Base-by-base conservation (phyloP, 2,797 vertebrate genomes). In the Onychomys torridus region DNA sequence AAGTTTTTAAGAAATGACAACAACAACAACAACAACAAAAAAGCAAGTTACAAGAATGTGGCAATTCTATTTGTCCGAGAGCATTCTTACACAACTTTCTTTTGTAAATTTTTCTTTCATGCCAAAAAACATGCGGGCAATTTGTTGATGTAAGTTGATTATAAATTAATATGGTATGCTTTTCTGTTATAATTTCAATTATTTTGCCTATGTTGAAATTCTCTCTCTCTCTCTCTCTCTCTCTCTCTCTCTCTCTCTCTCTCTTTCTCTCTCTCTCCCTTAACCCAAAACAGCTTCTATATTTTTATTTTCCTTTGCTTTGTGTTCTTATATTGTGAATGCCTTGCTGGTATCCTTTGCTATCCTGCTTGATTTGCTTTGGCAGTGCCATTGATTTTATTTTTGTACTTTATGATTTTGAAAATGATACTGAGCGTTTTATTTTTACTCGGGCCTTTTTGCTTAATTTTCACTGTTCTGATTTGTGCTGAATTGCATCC, bases 51-150 rank as follows among this genome's bases (percentile, higher is more conserved):
- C 98, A 99, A 99, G 98, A 99, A 99, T 99, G 99, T 99, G 99
- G 99, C 99, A 99, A 99, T 98, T 98, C 98, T 99, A 98, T 99
- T 99, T 99, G 99, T 99, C 99, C 99, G 98, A 99, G 99, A 99
- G 98, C 99, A 99, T 99, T 99, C 99, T 99, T 99, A 99, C 99
- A 99, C 99, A 99, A 99, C 99, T 99, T 99, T 99, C 99, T 99
- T 99, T 99, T 99, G 99, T 99, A 99, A 99, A 99, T 99, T 99
- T 99, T 99, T 99, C 99, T 99, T 99, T 99, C 99, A 99, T 99
- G 99, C 99, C 99, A 99, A 99, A 99, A 99, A 99, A 99, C 99
- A 99, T 99, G 99, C 99, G 99, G 99, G 99, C 99, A 99, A 99
- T 99, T 99, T 99, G 99, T 99, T 99, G 99, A 99, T 99, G 99